Base-by-base conservation (phyloP, 2,113 vertebrate genomes). In the Gambusia affinis region DNA sequence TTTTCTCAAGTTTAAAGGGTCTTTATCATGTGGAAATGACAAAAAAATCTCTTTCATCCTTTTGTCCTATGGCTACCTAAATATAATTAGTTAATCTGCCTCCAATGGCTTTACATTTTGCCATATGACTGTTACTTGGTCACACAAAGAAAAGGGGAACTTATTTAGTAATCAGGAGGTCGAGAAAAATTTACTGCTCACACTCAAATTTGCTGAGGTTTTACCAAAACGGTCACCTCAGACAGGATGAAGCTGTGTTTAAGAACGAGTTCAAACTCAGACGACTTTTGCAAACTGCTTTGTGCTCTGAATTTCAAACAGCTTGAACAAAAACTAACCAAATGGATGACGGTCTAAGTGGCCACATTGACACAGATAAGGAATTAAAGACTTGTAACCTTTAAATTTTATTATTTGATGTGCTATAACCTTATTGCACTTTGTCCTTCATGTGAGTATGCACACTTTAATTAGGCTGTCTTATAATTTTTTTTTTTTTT, bases 1-100 rank as follows among this genome's bases (percentile, higher is more conserved):
- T 72, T 74, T 69, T 57, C 54, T 66, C 76, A 35, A 65, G 76
- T 87, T 87, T 37, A 83, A 89, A 82, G 67, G 69, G 71, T 61
- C 83, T 87, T 47, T 85, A 82, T 83, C 75, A 80, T 85, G 68
- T 14, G 63, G 79, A 78, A 79, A 76, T 80, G 79, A 85, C 87
- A 85, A 82, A 91, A 87, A 87, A 91, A 93, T 62, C 89, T 90
- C 85, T 91, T 90, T 77, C 84, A 88, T 82, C 60, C 69, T 64
- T 89, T 79, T 87, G 81, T 85, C 89, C 85, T 70, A 82, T 73
- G 83, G 87, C 82, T 30, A 31, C 81, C 79, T 90, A 87, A 87
- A 92, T 92, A 91, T 89, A 88, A 92, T 89, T 90, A 79, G 83
- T 92, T 89, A 15, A 87, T 86, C 90, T 89, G n/a, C 76, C 73